phyloP scores from a whole-genome alignment of 2,113 vertebrate genomes.

The Anas platyrhynchos region DNA sequence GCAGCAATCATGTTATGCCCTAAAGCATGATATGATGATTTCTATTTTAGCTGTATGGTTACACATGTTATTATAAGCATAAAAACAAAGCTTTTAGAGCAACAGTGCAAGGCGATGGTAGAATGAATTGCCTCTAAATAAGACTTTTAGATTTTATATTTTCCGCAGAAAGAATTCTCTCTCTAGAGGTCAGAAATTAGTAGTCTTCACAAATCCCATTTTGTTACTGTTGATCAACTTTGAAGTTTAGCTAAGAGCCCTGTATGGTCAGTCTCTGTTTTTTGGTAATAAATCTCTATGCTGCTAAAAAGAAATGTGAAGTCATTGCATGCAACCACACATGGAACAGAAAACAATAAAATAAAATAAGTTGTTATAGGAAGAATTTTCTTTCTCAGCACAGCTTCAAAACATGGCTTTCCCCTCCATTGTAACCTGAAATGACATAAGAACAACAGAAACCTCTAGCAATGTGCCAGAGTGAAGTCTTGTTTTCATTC shows the following conservation, averaged over 20 bases:
- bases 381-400: neutral
- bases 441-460: neutral
- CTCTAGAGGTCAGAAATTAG: neutral
- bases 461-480: neutral
- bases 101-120: neutral
- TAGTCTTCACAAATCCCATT: neutral
- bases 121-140: neutral
- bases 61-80: conserved; percentile 17
- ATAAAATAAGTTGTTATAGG: neutral
- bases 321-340: neutral
- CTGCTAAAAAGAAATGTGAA: neutral
- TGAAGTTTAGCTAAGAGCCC: neutral
- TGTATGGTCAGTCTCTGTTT: neutral
- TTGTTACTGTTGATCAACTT: neutral
- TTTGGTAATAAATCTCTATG: neutral
- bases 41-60: conserved; percentile 11
- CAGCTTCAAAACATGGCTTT: neutral
- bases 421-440: neutral
- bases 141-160: neutral
- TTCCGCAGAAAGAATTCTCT: neutral
- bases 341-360: neutral
- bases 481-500: neutral
- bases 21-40: conserved; percentile 45
- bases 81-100: conserved; percentile 6
- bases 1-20: conserved; percentile 10